Evolutionary conservation across 1,140 invertebrate genomes (phyloP), one percentile per base, ranked within the genome.

Genomic region (Bombus haemorrhoidalis): DNA sequence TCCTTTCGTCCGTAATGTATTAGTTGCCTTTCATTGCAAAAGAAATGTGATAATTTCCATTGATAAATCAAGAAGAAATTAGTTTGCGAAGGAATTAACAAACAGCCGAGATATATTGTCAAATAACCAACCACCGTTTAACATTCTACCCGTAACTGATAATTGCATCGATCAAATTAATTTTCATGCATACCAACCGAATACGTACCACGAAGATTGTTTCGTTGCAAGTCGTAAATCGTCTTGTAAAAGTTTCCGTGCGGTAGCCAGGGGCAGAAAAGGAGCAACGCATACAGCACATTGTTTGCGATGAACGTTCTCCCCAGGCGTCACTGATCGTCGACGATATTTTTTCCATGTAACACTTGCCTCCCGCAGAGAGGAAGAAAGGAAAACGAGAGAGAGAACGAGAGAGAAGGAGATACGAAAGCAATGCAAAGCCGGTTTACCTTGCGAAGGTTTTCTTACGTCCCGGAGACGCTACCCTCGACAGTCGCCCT

Each of bases 371-470:
- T 68, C 81, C 81, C 59, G 81, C 75, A 76, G 72, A 82, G 80
- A 32, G 13, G 22, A 57, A 64, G 59, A 80, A 71, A 86, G 69
- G 18, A n/a, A 32, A 53, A 53, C 47, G 47, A 53, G 34, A 53
- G 69, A 71, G 9, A 34, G 34, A 68, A 34, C 28, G 69, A 53
- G 1, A 43, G 37, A 28, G n/a, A 32, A 37, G 68, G 39, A 81
- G 71, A 86, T 22, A 15, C 86, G 82, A 83, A 81, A 66, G 69
- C 76, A 86, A 87, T 78, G 79, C 85, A 83, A 64, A 91, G 91
- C 92, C 87, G 93, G 93, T 93, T 93, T 91, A 91, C 93, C 93
- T 93, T 93, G 93, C 90, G 91, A 93, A 93, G 91, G 90, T 87
- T 93, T 92, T 92, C 92, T 93, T 93, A 81, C 89, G 90, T 92